Base-by-base conservation (phyloP, 2,113 vertebrate genomes). In the Tyrannus savana region DNA sequence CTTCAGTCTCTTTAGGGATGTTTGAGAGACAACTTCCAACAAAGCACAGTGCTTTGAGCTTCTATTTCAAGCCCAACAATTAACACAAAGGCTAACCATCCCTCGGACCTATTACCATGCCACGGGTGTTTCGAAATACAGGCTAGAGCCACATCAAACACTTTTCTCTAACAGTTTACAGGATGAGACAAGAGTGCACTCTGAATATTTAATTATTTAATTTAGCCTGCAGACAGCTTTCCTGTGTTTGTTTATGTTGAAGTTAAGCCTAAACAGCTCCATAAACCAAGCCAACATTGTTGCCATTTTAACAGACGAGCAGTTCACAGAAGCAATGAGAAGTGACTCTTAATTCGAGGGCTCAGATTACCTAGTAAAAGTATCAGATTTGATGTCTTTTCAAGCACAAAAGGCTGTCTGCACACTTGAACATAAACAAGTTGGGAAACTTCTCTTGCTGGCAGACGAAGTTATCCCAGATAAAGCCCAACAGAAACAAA, bases 81-180 rank as follows among this genome's bases (percentile, higher is more conserved):
- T 74, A 89, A 53, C 37, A 92, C n/a, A 90, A 80, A 47, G 46
- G 62, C 41, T 39, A 77, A 75, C 41, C 62, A 81, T 77, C 47
- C 76, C 76, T 77, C 63, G 63, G 79, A 75, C 44, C 64, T 55
- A 89, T 55, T 90, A 74, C 25, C 63, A 24, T 8, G 24, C 80
- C 44, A 22, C 39, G 78, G 84, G 37, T 31, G 64, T 77, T 95
- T 47, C 67, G 69, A 84, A 96, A 87, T 11, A 50, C 42, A 67
- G 49, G 47, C 86, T 81, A 87, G 41, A 95, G 84, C 77, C 94
- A 95, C 93, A 92, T 89, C 64, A 95, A 95, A 85, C 63, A 66
- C 12, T 22, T 52, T 84, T 64, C 30, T 59, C 44, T 41, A 89
- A 79, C 41, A 96, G 94, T 72, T 52, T 81, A 41, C 85, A 85